Conservation (phyloP, 2,113 vertebrate genomes). For the Neopipo cinnamomea region DNA sequence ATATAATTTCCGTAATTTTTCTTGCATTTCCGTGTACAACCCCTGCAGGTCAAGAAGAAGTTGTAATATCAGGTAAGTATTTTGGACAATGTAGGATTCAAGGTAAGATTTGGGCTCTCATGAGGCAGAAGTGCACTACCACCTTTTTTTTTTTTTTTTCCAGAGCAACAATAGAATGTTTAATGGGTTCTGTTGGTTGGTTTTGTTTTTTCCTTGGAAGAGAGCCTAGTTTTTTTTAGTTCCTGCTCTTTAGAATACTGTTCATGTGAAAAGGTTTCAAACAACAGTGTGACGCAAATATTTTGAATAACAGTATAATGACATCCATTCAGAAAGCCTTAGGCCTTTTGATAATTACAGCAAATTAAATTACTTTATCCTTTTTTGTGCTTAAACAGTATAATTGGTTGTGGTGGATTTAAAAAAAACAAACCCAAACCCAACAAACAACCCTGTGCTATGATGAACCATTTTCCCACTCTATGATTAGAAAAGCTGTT, state of each 20-base stretch:
- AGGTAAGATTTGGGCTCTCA: fast-evolving
- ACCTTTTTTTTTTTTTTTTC: background rate
- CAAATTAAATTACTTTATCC: background rate
- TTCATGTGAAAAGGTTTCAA: background rate
- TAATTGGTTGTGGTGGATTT: background rate
- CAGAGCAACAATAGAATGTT: background rate
- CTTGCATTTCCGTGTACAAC: background rate
- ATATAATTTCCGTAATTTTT: background rate
- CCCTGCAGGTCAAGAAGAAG: too few species aligned
- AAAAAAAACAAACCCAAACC: background rate
- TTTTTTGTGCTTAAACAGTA: background rate
- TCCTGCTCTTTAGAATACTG: background rate
- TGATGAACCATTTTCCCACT: background rate
- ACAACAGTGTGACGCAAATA: background rate
- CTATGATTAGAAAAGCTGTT: background rate
- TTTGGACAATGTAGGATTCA: background rate
- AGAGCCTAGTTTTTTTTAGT: background rate
- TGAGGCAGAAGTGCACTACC: background rate
- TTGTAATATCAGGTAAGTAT: background rate
- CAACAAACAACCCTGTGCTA: background rate
- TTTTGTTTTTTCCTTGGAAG: background rate
- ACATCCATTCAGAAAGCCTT: background rate
- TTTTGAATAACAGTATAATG: background rate
- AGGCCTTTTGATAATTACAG: background rate
- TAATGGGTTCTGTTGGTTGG: background rate